These are phyloP conservation scores for Myotis findleyi DNA, from an alignment of 2,797 vertebrate genomes.

Conservation along the genomic window DNA sequence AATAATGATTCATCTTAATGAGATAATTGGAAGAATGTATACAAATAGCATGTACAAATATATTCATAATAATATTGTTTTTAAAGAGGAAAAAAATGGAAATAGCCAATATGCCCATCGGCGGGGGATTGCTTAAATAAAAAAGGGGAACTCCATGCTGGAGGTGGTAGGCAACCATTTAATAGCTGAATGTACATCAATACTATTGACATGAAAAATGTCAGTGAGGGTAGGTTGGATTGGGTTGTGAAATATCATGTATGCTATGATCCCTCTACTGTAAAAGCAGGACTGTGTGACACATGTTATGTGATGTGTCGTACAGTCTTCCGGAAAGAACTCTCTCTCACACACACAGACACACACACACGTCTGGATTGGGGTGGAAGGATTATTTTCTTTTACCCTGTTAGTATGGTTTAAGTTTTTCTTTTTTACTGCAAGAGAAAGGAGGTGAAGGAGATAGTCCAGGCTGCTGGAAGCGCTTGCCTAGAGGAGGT, in stretches of 20 bases:
- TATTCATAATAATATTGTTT: background rate
- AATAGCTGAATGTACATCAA: rapidly evolving
- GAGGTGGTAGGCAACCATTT: background rate
- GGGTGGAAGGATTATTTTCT: background rate
- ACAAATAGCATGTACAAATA: background rate
- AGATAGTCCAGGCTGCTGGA: background rate
- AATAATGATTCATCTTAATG: background rate
- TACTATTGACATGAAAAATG: background rate
- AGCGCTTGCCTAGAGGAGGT: background rate
- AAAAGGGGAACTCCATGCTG: background rate
- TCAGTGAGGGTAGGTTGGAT: background rate
- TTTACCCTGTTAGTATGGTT: background rate
- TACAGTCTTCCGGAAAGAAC: background rate
- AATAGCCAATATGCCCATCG: background rate
- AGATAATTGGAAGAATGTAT: background rate
- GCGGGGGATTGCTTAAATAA: background rate
- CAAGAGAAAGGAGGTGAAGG: background rate
- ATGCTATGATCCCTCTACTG: background rate
- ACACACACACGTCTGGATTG: background rate
- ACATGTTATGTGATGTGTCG: background rate
- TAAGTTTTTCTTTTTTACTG: background rate
- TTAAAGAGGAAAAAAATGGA: background rate
- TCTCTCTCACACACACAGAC: background rate
- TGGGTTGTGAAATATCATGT: background rate
- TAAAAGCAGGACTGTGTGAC: background rate